phyloP scores from a whole-genome alignment of 2,888 invertebrate species.

The Nymphalis c-album region DNA sequence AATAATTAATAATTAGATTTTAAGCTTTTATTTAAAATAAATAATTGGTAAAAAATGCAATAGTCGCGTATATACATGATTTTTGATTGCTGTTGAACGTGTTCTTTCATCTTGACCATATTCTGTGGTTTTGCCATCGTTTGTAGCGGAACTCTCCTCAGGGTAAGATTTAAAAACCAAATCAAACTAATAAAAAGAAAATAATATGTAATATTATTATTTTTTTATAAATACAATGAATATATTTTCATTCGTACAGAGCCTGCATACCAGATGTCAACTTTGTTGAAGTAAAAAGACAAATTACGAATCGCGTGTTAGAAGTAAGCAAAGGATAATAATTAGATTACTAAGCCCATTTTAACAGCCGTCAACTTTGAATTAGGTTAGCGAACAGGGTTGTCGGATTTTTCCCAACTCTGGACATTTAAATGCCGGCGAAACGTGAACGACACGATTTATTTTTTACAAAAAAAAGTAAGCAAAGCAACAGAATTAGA shows the following conservation, averaged over 20 bases:
- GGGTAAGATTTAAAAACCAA: too few species aligned
- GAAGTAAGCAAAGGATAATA: conserved; percentile 34
- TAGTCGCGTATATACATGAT: too few species aligned
- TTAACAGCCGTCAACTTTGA: conserved; percentile 41
- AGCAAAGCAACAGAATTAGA: conserved; percentile 37
- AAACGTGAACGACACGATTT: conserved; percentile 22
- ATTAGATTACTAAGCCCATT: conserved; percentile 40
- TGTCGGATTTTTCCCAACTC: conserved; percentile 35
- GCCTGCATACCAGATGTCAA: conserved; percentile 1
- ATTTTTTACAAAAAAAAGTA: conserved; percentile 22
- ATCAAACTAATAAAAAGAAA: too few species aligned
- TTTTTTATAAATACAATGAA: too few species aligned
- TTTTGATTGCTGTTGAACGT: too few species aligned
- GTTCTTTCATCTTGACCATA: too few species aligned
- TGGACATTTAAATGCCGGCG: conserved; percentile 22
- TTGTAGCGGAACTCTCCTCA: too few species aligned
- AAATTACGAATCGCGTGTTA: conserved; percentile 33
- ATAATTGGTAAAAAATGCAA: too few species aligned
- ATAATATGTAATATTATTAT: too few species aligned
- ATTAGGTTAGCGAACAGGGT: conserved; percentile 38
- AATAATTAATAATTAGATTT: too few species aligned
- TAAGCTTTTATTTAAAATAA: too few species aligned
- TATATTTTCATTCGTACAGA: neutral
- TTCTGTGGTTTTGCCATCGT: too few species aligned
- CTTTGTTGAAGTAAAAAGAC: conserved; percentile 18